Evolutionary conservation across 1,140 invertebrate species (phyloP).

Genomic region (Pararge aegeria): DNA sequence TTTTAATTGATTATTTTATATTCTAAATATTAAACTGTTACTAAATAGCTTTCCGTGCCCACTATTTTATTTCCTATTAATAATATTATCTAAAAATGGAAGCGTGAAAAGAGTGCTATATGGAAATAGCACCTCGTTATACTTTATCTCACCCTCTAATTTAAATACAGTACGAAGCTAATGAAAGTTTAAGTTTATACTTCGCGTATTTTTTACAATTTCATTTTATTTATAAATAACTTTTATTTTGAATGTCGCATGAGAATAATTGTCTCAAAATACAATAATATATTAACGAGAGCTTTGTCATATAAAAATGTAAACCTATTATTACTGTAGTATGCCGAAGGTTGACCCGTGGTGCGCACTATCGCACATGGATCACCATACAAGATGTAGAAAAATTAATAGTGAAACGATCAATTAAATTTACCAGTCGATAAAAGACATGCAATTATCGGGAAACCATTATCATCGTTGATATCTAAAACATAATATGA

Average conservation of each 20-base stretch:
- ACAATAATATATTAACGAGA: slow-evolving; percentile 6
- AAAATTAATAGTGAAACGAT: too few species aligned
- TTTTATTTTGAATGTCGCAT: neutral
- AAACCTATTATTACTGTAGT: neutral
- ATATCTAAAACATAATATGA: too few species aligned
- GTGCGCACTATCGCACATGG: too few species aligned
- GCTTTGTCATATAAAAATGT: slow-evolving; percentile 14
- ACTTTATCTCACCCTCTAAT: neutral
- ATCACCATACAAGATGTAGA: too few species aligned
- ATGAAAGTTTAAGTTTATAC: neutral
- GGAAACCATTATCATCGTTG: too few species aligned
- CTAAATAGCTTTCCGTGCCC: slow-evolving; percentile 19
- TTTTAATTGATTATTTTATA: slow-evolving; percentile 6
- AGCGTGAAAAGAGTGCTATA: slow-evolving; percentile 23
- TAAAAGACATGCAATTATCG: too few species aligned
- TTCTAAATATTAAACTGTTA: neutral
- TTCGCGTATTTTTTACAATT: neutral
- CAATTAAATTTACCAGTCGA: too few species aligned
- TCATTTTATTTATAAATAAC: neutral
- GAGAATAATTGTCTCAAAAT: slow-evolving; percentile 1
- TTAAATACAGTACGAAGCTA: slow-evolving; percentile 4
- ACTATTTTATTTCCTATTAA: slow-evolving; percentile 16
- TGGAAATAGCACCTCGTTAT: slow-evolving; percentile 24
- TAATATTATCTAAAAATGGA: slow-evolving; percentile 20
- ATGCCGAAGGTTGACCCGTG: neutral